Evolutionary conservation across 2,888 invertebrate genomes (phyloP), one percentile per base, ranked within the genome.

Genomic region (Dasysyrphus tricinctus): DNA sequence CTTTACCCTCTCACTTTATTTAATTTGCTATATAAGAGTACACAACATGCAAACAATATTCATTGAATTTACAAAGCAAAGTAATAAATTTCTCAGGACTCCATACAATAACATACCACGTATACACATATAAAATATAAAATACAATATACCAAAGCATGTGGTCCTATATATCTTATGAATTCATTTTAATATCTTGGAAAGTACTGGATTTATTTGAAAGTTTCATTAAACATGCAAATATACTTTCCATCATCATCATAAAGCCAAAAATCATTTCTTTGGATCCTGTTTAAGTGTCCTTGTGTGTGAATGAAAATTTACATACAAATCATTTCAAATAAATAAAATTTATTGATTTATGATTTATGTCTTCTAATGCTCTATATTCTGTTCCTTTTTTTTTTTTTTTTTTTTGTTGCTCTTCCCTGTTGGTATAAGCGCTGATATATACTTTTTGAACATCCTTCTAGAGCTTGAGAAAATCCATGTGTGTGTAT

Each of bases 321-420:
- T 67, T 72, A 72, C 80, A 80, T 80, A 80, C 84, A 80, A 84
- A 84, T 80, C 76, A 76, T 70, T 37, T 72, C 49, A 47, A 47
- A 70, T 79, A 14, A n/a, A 69, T 11, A 39, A 79, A 65, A 49
- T 47, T 70, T 67, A 80, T 84, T 80, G 80, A 84, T 84, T 80
- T 80, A 85, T 85, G 80, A 73, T 72, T 56, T 80, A 59, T 73
- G 56, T 74, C 69, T 47, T 70, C 56, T 69, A 79, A 79, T 69
- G 74, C 24, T 37, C 12, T 12, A 12, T 76, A 47, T 14, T 65
- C 12, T 44, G 24, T 3, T 19, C 16, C 6, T 74, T 57, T 5
- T 42, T 9, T 19, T 65, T 19, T 7, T 49, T 47, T 16, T 44
- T 34, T 47, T 16, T 63, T 32, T 11, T 34, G 16, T 12, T 61